Base-by-base conservation (phyloP, 1,140 invertebrate species). In the Branchinecta lindahli region DNA sequence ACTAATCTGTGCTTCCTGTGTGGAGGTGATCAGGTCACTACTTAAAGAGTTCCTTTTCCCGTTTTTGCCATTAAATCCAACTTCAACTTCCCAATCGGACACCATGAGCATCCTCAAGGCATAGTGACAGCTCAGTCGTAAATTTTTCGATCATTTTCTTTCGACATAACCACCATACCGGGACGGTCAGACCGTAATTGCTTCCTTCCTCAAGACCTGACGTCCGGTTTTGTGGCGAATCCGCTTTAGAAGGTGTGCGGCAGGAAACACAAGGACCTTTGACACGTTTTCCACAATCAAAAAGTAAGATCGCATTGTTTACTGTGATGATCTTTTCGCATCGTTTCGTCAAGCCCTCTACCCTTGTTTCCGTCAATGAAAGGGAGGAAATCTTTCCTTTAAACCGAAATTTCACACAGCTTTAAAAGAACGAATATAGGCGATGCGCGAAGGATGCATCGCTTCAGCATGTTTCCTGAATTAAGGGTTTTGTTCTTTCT, bases 201-300 rank as follows among this genome's bases (percentile, higher is more conserved):
- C 18, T 61, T 61, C 52, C 52, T 61, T 61, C 52, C 52, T 61
- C 52, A 61, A 61, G 52, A 61, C 52, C 52, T 61, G 12, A 61
- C 52, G 52, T 61, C 52, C 52, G 52, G 52, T 61, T 61, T 61
- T 61, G 52, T 61, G 52, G 52, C 12, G 12, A 33, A 33, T 33
- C 33, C 5, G 33, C 33, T 33, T 33, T 33, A 33, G 52, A 20
- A 15, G 52, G 12, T 61, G 12, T 12, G 18, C 6, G 52, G 12
- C 52, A 61, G 52, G 52, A 61, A 15, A 61, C 52, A 61, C 18
- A 15, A 61, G 52, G 52, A 61, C 52, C 52, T 61, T 61, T 61
- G 52, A 61, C 52, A 61, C 52, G 12, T 61, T 61, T 61, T 61
- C 52, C 52, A 61, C 52, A 61, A 61, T 20, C 18, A 61, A 61